A percentile compares a stretch with the other conserved stretches of the same genome.
phyloP scores from a whole-genome alignment of 1,140 invertebrate species.

The Aphaenogaster rudis region DNA sequence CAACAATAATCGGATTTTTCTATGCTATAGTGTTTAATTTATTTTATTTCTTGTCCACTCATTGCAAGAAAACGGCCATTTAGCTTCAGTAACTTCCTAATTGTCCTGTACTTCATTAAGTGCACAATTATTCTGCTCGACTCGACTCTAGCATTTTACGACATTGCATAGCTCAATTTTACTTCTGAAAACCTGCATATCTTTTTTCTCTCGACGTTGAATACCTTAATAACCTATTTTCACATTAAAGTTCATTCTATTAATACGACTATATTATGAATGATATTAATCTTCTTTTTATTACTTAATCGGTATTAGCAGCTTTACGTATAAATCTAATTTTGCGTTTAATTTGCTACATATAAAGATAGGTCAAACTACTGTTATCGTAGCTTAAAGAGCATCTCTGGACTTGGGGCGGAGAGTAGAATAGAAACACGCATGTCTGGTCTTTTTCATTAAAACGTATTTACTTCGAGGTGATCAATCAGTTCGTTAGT shows the following conservation, averaged over 20 bases:
- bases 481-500: slow-evolving; percentile 17
- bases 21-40: neutral
- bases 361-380: neutral
- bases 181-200: neutral
- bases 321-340: neutral
- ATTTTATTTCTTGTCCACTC: neutral
- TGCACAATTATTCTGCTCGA: neutral
- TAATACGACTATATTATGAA: neutral
- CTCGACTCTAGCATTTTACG: neutral
- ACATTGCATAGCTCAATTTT: neutral
- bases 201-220: neutral
- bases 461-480: neutral
- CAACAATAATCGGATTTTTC: neutral
- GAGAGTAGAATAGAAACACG: slow-evolving; percentile 8
- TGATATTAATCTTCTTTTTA: neutral
- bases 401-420: neutral
- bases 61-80: neutral
- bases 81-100: neutral
- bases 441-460: neutral
- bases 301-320: neutral
- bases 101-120: neutral
- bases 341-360: neutral
- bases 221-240: neutral
- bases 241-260: neutral
- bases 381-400: neutral